A percentile compares a stretch with the other conserved stretches of the same genome.
Evolutionary conservation across 2,888 invertebrate genomes (phyloP).

Genomic region (Emmelina monodactyla): DNA sequence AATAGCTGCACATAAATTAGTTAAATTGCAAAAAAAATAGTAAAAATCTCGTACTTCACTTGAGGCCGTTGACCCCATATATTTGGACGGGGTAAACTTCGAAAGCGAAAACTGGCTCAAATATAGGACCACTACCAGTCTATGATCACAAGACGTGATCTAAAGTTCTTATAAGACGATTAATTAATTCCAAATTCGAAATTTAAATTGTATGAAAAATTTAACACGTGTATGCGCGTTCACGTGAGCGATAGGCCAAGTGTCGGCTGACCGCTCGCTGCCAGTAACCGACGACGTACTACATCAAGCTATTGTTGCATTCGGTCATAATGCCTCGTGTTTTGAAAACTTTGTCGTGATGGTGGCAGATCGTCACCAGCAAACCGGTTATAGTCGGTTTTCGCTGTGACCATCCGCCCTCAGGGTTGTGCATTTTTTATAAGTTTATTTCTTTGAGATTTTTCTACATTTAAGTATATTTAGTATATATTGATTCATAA

Average conservation of each 20-base stretch:
- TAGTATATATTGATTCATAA: too few relatives aligned
- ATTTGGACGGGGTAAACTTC: conserved; percentile 23
- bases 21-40: conserved; percentile 2
- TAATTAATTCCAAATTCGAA: not conserved
- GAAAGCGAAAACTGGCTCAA: conserved; percentile 6
- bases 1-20: conserved; percentile 2
- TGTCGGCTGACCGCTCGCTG: conserved; percentile 11
- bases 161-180: not conserved
- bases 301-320: not conserved
- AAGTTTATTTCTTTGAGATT: too few relatives aligned
- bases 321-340: conserved; percentile 26
- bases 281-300: conserved; percentile 10
- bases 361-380: conserved; percentile 15
- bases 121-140: not conserved
- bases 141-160: not conserved
- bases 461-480: too few relatives aligned
- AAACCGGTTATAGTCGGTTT: conserved; percentile 22
- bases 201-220: not conserved
- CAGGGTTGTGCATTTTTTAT: too few relatives aligned
- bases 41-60: conserved; percentile 27
- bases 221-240: conserved; percentile 3
- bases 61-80: conserved; percentile 39
- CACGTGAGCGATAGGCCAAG: conserved; percentile 10
- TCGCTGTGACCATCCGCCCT: conserved; percentile 16
- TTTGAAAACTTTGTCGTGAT: conserved; percentile 30